Percentiles rank a stretch among this genome's conserved stretches.
These are phyloP conservation scores for Ditylenchus dipsaci DNA, from an alignment of 1,140 invertebrate species.

Conservation along the genomic window DNA sequence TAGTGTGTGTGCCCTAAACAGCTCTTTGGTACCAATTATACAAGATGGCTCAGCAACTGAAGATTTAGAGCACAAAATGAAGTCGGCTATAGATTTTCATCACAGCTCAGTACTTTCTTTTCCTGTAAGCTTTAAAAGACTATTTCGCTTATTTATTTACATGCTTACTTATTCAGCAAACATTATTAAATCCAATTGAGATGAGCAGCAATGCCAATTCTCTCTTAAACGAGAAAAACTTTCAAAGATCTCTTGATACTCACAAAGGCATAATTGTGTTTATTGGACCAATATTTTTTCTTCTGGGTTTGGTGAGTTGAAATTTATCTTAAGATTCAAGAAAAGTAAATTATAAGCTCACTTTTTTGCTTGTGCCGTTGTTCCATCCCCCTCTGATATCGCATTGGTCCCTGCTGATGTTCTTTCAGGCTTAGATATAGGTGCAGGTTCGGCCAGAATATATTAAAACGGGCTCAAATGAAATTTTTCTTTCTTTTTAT, in stretches of 20 bases:
- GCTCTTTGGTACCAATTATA: conserved; percentile 15
- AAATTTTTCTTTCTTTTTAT: no score
- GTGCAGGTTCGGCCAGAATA: no score
- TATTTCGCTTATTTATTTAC: no score
- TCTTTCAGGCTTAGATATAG: no score
- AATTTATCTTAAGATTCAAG: no score
- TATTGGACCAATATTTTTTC: neutral
- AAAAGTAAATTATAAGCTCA: no score
- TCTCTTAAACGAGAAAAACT: neutral
- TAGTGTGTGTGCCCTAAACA: conserved; percentile 18
- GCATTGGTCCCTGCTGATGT: no score
- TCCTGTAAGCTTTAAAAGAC: no score
- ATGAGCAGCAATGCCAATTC: neutral
- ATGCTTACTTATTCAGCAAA: neutral
- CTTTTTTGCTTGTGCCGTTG: no score
- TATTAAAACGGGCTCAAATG: no score
- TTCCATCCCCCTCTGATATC: no score
- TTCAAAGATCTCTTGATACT: neutral
- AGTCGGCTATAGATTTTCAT: neutral
- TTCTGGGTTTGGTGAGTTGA: neutral
- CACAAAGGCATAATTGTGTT: neutral
- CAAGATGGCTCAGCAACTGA: neutral
- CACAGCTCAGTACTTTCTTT: conserved; percentile 11
- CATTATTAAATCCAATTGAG: conserved; percentile 4
- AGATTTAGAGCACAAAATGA: neutral